Conservation (phyloP, 2,113 vertebrate genomes). For the Heteronetta atricapilla region DNA sequence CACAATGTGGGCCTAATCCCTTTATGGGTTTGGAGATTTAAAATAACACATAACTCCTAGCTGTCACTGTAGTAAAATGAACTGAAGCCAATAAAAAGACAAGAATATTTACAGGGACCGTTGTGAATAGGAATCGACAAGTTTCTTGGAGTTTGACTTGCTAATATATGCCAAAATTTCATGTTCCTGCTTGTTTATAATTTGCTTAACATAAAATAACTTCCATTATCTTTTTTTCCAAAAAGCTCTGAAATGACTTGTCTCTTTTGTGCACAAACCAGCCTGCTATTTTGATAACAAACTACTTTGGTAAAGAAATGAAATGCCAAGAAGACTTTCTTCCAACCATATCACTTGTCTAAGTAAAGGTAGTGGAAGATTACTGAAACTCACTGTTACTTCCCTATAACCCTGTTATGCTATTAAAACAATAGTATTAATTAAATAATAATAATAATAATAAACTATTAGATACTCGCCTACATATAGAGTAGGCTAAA, state of each 20-base stretch:
- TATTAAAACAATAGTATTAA: not conserved
- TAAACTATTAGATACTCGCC: not conserved
- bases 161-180: not conserved
- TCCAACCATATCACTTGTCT: not conserved
- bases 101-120: not conserved
- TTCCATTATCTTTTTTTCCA: not conserved
- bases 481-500: not conserved
- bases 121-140: not conserved
- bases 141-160: not conserved
- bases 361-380: not conserved
- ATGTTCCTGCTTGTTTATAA: slow-evolving; percentile 24
- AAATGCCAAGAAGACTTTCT: not conserved
- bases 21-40: not conserved
- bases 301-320: not conserved
- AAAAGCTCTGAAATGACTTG: not conserved
- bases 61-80: not conserved
- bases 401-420: not conserved
- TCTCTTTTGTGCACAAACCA: not conserved
- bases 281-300: not conserved
- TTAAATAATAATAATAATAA: too few species aligned
- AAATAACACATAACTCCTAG: slow-evolving; percentile 24
- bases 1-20: not conserved
- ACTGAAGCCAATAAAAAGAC: slow-evolving; percentile 23
- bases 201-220: slow-evolving; percentile 29
- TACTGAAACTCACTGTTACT: not conserved